phyloP scores from a whole-genome alignment of 1,140 invertebrate genomes.

The Samia ricini region DNA sequence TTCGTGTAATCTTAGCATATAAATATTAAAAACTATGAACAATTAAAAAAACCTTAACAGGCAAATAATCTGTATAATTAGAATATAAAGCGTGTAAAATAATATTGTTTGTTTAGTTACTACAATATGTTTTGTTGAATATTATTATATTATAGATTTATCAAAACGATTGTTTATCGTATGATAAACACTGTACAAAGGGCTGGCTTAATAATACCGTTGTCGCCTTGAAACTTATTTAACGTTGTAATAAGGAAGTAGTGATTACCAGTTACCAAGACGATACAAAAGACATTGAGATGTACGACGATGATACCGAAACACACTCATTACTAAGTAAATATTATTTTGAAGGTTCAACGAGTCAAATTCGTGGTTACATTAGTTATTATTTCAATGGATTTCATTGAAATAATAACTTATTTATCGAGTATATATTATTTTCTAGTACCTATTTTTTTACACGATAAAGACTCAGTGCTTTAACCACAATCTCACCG shows the following conservation, averaged over 20 bases:
- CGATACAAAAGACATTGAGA: constrained; percentile 6
- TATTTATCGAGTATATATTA: too few species aligned
- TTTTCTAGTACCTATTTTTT: too few species aligned
- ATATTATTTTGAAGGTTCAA: neutral
- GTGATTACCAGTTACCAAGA: constrained; percentile 8
- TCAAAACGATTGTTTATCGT: constrained; percentile 5
- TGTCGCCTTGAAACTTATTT: constrained; percentile 10
- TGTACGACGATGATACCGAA: neutral
- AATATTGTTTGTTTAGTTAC: neutral
- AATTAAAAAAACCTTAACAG: neutral
- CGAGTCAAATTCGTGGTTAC: neutral
- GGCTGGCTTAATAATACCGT: neutral
- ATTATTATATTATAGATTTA: neutral
- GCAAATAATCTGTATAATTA: neutral
- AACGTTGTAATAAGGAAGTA: constrained; percentile 11
- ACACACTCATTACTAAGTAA: neutral
- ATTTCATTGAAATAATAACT: too few species aligned
- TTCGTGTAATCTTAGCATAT: too few species aligned
- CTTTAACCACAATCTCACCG: too few species aligned
- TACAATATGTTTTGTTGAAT: neutral
- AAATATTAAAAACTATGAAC: too few species aligned
- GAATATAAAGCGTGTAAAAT: neutral
- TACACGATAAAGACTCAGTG: too few species aligned
- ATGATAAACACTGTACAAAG: constrained; percentile 7
- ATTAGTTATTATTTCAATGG: neutral